These are phyloP conservation scores for Melanotaenia pygmaea DNA, from an alignment of 2,797 vertebrate species.

Conservation along the genomic window DNA sequence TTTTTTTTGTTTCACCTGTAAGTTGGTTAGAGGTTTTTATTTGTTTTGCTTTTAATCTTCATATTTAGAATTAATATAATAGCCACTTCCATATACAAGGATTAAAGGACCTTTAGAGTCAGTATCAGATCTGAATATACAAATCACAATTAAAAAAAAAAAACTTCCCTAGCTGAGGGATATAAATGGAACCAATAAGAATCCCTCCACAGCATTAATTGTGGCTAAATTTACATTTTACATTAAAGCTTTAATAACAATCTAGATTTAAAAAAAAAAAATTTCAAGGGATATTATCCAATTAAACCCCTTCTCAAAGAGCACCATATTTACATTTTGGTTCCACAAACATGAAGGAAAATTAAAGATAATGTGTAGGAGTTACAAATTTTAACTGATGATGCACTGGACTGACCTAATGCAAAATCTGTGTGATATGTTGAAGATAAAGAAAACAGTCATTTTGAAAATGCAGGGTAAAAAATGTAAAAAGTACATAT, in stretches of 20 bases:
- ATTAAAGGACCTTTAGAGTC: background rate
- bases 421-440: background rate
- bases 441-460: background rate
- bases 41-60: too few relatives aligned
- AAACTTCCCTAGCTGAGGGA: too few relatives aligned
- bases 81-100: too few relatives aligned
- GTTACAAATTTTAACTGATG: background rate
- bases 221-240: too few relatives aligned
- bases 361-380: background rate
- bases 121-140: background rate
- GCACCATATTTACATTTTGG: background rate
- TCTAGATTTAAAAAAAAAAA: too few relatives aligned
- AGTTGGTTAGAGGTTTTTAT: background rate
- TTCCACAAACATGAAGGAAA: background rate
- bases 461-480: background rate
- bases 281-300: background rate
- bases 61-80: too few relatives aligned
- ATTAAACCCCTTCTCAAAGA: background rate
- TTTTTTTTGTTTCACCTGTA: too few relatives aligned
- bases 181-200: too few relatives aligned
- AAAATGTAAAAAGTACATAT: background rate
- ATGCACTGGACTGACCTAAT: background rate
- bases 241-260: background rate
- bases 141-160: too few relatives aligned
- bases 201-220: background rate